Base-by-base conservation (phyloP, 2,888 invertebrate species). In the Drosophila cracens region DNA sequence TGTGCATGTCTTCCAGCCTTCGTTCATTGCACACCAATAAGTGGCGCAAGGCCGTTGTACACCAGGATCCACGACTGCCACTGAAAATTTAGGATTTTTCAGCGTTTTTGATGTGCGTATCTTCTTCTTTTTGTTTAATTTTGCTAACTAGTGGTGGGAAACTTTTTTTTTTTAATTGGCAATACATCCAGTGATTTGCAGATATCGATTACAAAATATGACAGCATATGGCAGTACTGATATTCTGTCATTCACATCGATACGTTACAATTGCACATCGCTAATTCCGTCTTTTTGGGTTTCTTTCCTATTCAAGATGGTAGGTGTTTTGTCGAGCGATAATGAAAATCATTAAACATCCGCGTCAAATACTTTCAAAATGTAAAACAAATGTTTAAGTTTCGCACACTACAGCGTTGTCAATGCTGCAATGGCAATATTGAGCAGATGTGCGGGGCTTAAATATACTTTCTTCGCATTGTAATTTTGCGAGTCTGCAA, bases 231-330 rank as follows among this genome's bases (percentile, higher is more conserved):
- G 25, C 63, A 67, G n/a, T 60, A 46, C 81, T 67, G 10, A 46
- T 3, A 13, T 33, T 36, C 53, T 64, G 80, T n/a, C 80, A 78
- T 40, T 34, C 67, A 68, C 76, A 68, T 61, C 48, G 43, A 40
- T 49, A 70, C 59, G 54, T 75, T 52, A 13, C 25, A 29, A 53
- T 64, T 59, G 43, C 60, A 60, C 76, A 70, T 76, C 79, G 56
- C 78, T 64, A 71, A 75, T 67, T 82, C 78, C 60, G 54, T 76
- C 74, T 81, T 87, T 87, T 85, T 80, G 77, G 74, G 74, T 82
- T 77, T 66, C 67, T 78, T 80, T 78, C 73, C 71, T 77, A 70
- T 74, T 72, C 85, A 86, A 86, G 83, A 85, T 85, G 84, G 84
- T 88, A 85, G 74, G 88, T 82, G 70, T 67, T 66, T 31, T 27